Percentiles rank a stretch among this genome's conserved stretches.
Conservation (phyloP, 2,888 invertebrate genomes). For the Sphaerophoria rueppellii region DNA sequence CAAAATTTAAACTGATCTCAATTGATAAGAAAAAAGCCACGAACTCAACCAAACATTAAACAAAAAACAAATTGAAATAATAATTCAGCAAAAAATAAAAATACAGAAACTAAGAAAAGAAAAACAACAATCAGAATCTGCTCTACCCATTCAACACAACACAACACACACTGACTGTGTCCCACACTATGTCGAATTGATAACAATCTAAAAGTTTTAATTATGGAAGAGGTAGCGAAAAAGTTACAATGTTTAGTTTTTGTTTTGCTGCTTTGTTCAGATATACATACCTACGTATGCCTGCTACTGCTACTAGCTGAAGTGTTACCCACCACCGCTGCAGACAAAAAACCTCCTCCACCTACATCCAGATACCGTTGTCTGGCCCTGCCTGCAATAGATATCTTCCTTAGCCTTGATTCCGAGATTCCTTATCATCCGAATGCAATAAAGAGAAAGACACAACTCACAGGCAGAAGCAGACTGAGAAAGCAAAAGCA, state of each 20-base stretch:
- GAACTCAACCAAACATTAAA: conserved; percentile 57
- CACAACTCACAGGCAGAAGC: conserved; percentile 10
- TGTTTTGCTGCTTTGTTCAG: background rate
- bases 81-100: conserved; percentile 34
- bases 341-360: conserved; percentile 43
- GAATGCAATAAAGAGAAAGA: conserved; percentile 65
- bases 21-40: conserved; percentile 62
- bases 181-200: conserved; percentile 68
- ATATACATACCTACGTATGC: background rate
- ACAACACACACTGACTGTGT: conserved; percentile 49
- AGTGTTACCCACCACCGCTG: conserved; percentile 35
- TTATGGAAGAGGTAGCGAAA: conserved; percentile 68
- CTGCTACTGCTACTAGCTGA: conserved; percentile 43
- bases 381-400: conserved; percentile 9
- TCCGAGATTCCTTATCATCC: conserved; percentile 59
- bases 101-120: conserved; percentile 54
- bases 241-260: conserved; percentile 8
- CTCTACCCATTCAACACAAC: conserved; percentile 63
- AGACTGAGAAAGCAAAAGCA: conserved; percentile 66
- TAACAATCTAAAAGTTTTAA: conserved; percentile 70
- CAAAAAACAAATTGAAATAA: conserved; percentile 42
- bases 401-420: conserved; percentile 33
- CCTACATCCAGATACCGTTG: conserved; percentile 33
- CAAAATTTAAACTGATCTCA: conserved; percentile 44
- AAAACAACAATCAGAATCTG: conserved; percentile 56